Evolutionary conservation across 2,797 vertebrate genomes (phyloP).

Genomic region (Anguilla anguilla): DNA sequence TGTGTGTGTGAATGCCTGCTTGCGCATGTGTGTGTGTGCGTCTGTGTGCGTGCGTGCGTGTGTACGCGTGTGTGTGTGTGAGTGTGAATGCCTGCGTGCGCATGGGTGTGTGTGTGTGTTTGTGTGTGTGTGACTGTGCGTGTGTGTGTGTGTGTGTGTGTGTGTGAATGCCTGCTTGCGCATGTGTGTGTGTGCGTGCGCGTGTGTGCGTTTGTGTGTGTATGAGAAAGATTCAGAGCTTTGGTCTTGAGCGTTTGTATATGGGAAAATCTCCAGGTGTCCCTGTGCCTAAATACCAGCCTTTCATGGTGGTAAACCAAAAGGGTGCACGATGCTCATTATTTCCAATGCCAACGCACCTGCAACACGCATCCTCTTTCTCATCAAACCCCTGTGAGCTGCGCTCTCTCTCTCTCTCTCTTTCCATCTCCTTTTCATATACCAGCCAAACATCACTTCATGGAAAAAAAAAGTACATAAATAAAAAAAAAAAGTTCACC

Average conservation of each 20-base stretch:
- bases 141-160: too few species aligned
- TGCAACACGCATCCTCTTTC: slow-evolving; percentile 61
- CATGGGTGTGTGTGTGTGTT: too few species aligned
- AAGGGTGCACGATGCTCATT: slow-evolving; percentile 72
- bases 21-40: too few species aligned
- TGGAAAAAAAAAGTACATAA: neutral
- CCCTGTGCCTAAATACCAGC: slow-evolving; percentile 64
- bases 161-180: neutral
- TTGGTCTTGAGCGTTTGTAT: slow-evolving; percentile 27
- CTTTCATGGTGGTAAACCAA: slow-evolving; percentile 70
- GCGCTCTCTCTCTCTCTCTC: neutral
- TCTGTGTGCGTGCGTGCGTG: too few species aligned
- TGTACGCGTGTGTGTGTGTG: too few species aligned
- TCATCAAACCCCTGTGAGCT: slow-evolving; percentile 10
- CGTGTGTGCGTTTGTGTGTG: neutral
- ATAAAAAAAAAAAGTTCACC: neutral
- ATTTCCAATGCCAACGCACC: slow-evolving; percentile 71
- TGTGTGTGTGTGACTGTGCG: too few species aligned
- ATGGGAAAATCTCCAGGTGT: slow-evolving; percentile 78
- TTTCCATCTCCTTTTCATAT: neutral
- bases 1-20: too few species aligned
- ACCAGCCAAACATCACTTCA: neutral
- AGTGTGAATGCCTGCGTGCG: too few species aligned
- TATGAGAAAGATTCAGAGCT: slow-evolving; percentile 7
- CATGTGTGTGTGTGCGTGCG: neutral